Base-by-base conservation (phyloP, 2,113 vertebrate genomes). In the Zosterops japonicus region DNA sequence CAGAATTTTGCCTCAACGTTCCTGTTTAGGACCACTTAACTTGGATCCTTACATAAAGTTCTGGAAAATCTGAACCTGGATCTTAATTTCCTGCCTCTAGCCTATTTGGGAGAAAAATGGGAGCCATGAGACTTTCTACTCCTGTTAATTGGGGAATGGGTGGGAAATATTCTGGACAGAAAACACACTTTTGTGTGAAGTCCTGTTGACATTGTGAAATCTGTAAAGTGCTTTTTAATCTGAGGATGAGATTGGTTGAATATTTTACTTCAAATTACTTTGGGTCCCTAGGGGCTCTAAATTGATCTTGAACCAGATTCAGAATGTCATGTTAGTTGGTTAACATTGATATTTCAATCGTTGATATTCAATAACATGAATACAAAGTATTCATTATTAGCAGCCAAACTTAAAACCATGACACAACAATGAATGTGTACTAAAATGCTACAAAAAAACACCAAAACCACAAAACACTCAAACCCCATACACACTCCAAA, bases 391-490 rank as follows among this genome's bases (percentile, higher is more conserved):
- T 20, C 15, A 27, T 69, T 52, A 20, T 28, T 39, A 12, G 36
- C 18, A 65, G 21, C 18, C 63, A 60, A 57, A 81, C 52, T 56
- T 60, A 33, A 52, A 82, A 57, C n/a, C 3, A 7, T 61, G 47
- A 85, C 15, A 42, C 56, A 60, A 49, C 8, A 82, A 42, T 33
- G 16, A 14, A 36, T 44, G 28, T 29, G 7, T 20, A 78, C 52
- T 69, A 56, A 93, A 90, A 84, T 29, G 31, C 16, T 59, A 33
- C 56, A 46, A 74, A 60, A 35, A 25, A 59, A n/a, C 33, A 39
- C 5, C 1, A 6, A 65, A 78, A 36, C 0, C 16, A 46, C 16
- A 47, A 16, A 56, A 46, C 5, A 2, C 0, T 9, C 11, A 49
- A 55, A 33, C 8, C 4, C 1, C 9, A 39, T 53, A 14, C 5